Percentiles rank a stretch among this genome's conserved stretches.
Evolutionary conservation across 37 sponge, comb jelly and placozoan genomes (phyloP).

Genomic region (Crambe crambe): DNA sequence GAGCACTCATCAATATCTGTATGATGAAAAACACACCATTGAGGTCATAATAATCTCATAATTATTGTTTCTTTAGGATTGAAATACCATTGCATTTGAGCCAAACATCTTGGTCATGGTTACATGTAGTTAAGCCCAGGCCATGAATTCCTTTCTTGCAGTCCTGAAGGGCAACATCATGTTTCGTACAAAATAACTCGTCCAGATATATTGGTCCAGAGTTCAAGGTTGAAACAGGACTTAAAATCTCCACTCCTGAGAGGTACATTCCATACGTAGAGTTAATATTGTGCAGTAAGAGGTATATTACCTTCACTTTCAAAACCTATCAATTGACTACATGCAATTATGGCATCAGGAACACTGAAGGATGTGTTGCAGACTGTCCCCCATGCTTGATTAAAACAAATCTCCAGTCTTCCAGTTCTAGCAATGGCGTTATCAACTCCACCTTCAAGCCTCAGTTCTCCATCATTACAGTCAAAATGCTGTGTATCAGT

Average conservation of each 20-base stretch:
- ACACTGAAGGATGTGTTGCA: background rate
- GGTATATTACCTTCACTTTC: background rate
- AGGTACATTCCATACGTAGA: too few relatives aligned
- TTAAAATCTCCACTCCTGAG: background rate
- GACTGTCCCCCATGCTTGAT: constrained; percentile 15
- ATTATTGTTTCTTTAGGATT: too few relatives aligned
- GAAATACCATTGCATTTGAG: background rate
- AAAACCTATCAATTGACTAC: background rate
- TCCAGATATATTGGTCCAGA: background rate
- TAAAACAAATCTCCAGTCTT: constrained; percentile 11
- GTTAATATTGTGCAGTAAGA: too few relatives aligned
- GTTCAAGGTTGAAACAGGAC: background rate
- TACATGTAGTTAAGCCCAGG: background rate
- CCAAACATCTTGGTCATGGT: background rate
- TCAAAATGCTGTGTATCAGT: background rate
- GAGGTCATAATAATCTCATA: too few relatives aligned
- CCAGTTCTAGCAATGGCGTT: background rate
- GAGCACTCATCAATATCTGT: background rate
- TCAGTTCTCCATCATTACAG: constrained; percentile 1
- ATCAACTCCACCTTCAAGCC: background rate
- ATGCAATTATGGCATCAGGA: background rate
- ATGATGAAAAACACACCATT: background rate
- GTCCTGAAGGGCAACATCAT: background rate
- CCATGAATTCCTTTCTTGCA: background rate
- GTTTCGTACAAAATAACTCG: background rate